Conservation (phyloP, 2,888 invertebrate species). For the Plagiodera versicolora region DNA sequence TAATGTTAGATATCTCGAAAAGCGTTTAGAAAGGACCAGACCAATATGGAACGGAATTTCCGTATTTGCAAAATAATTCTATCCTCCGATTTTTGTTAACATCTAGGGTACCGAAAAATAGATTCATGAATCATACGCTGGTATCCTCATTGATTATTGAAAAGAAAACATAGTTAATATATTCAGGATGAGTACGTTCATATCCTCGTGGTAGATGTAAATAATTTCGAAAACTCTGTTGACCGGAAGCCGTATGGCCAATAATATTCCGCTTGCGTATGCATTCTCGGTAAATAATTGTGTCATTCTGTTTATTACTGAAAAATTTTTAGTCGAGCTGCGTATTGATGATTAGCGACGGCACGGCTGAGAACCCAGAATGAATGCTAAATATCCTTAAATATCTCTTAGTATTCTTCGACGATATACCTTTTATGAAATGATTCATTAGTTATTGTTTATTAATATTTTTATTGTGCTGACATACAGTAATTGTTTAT, state of each 20-base stretch:
- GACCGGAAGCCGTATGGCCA: slow-evolving; percentile 37
- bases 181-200: slow-evolving; percentile 26
- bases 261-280: neutral
- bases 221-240: slow-evolving; percentile 28
- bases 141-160: too few relatives aligned
- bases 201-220: slow-evolving; percentile 24
- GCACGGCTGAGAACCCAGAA: slow-evolving; percentile 27
- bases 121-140: too few relatives aligned
- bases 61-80: too few relatives aligned
- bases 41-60: too few relatives aligned
- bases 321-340: slow-evolving; percentile 43
- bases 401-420: slow-evolving; percentile 43
- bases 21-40: too few relatives aligned
- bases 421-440: slow-evolving; percentile 38
- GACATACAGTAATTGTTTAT: slow-evolving; percentile 36
- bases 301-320: slow-evolving; percentile 35
- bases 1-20: too few relatives aligned
- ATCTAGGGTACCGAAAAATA: too few relatives aligned
- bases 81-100: too few relatives aligned
- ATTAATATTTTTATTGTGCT: slow-evolving; percentile 36
- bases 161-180: slow-evolving; percentile 8
- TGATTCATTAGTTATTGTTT: slow-evolving; percentile 45
- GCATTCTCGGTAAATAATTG: slow-evolving; percentile 2
- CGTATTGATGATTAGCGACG: slow-evolving; percentile 46
- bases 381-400: slow-evolving; percentile 44